Percentiles rank a stretch among this genome's conserved stretches.
Conservation (phyloP, 2,797 vertebrate genomes). For the Leucoraja ocellata region DNA sequence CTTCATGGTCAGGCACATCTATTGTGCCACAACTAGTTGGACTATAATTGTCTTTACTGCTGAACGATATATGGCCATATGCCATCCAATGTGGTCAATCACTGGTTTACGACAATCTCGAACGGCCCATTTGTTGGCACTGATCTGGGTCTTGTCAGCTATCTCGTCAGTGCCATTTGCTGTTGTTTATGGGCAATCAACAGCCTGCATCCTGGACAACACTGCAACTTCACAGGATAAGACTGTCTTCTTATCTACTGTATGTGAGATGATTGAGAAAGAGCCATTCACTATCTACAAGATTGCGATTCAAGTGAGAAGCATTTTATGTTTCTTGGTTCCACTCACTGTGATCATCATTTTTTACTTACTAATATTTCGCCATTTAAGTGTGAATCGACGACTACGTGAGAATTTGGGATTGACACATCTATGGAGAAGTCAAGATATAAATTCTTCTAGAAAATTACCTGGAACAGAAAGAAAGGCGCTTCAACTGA, state of each 20-base stretch:
- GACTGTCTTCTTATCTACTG: constrained; percentile 59
- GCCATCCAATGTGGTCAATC: constrained; percentile 68
- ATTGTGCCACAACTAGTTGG: constrained; percentile 69
- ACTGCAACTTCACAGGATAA: constrained; percentile 54
- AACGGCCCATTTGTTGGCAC: constrained; percentile 54
- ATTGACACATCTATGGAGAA: constrained; percentile 47
- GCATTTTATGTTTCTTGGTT: constrained; percentile 61
- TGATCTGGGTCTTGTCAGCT: constrained; percentile 63
- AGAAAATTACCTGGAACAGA: constrained; percentile 59
- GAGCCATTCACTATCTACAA: constrained; percentile 62
- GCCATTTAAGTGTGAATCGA: constrained; percentile 56
- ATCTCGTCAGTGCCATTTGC: constrained; percentile 61
- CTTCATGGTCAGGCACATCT: constrained; percentile 67
- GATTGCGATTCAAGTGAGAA: constrained; percentile 58
- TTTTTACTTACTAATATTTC: constrained; percentile 62
- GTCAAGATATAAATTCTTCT: constrained; percentile 47
- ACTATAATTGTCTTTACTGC: constrained; percentile 63
- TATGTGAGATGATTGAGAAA: constrained; percentile 66
- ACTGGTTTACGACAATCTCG: constrained; percentile 58
- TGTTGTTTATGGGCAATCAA: constrained; percentile 60
- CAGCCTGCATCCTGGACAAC: constrained; percentile 63
- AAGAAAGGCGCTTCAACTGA: constrained; percentile 62
- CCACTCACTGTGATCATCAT: constrained; percentile 58
- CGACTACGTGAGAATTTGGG: constrained; percentile 61
- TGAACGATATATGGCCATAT: constrained; percentile 65